Evolutionary conservation across 2,888 invertebrate species (phyloP), one percentile per base, ranked within the genome.

Genomic region (Drosophila anomelani): DNA sequence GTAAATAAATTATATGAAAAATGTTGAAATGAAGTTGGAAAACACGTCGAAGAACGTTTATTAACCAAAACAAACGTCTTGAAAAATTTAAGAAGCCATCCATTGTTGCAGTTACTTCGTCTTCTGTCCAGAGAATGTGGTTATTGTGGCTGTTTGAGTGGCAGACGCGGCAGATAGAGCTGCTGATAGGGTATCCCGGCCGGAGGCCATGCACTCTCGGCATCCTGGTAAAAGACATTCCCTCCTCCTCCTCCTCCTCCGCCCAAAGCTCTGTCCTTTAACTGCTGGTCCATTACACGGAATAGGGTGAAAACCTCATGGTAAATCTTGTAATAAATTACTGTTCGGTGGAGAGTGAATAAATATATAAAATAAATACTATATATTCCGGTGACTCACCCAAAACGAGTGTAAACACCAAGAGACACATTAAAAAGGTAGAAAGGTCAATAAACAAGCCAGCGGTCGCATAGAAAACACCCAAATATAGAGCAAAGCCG

Each of bases 1-100:
- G 86, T 87, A 87, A 89, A 88, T 88, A 83, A 88, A 88, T 86
- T 80, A 86, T 80, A 79, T 83, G 29, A 47, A 47, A 85, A 77
- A 81, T 81, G 69, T 79, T 81, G 58, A 76, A 70, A 64, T 54
- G 38, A 32, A 39, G 39, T 60, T 23, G 15, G n/a, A n/a, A 49
- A 47, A 49, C 43, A 9, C 46, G 47, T 34, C 34, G 23, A 53
- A 51, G 41, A 71, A 44, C 49, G 38, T 56, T 61, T 61, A 61
- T 70, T 71, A 51, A 72, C 47, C 43, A 1, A 49, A 60, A 51
- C 26, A 71, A 55, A 61, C 55, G 39, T 23, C 39, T 46, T 61
- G 49, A 23, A 47, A 53, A 70, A 49, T 29, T 34, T 46, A 57
- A 13, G 23, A 34, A 7, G 53, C 34, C 20, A 44, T 20, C 20